Percentiles rank a stretch among this genome's conserved stretches.
phyloP scores from a whole-genome alignment of 2,888 invertebrate species.

The Monoplex corrugatus region DNA sequence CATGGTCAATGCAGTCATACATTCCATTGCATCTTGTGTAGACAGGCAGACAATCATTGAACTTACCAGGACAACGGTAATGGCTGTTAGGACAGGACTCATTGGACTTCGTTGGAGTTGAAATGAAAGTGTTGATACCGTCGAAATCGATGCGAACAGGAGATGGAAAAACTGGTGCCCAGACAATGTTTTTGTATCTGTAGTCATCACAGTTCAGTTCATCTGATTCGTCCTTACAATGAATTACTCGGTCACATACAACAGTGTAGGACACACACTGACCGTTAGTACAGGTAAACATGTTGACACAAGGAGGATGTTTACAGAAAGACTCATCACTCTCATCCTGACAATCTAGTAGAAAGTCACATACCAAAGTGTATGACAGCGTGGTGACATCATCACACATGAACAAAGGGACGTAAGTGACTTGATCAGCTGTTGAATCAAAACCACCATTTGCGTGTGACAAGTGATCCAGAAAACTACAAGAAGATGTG shows the following conservation, averaged over 20 bases:
- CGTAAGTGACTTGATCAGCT: background rate
- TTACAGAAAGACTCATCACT: constrained; percentile 3
- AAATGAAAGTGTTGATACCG: background rate
- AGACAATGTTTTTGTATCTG: background rate
- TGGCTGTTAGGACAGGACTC: constrained; percentile 20
- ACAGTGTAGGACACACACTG: background rate
- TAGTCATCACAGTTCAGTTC: background rate
- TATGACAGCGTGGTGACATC: background rate
- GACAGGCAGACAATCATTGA: constrained; percentile 4
- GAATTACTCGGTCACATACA: background rate
- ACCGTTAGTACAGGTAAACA: background rate
- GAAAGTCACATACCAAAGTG: background rate
- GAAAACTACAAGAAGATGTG: background rate
- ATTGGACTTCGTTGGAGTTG: background rate
- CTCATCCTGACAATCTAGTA: background rate
- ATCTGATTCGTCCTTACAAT: background rate
- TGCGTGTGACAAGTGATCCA: background rate
- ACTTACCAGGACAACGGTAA: constrained; percentile 12
- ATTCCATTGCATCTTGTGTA: constrained; percentile 5
- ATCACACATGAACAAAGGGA: background rate
- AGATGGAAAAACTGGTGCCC: background rate
- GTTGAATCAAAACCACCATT: background rate
- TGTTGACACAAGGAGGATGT: background rate
- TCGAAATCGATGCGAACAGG: background rate
- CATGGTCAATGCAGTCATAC: background rate